A percentile compares a stretch with the other conserved stretches of the same genome.
Evolutionary conservation across 2,888 invertebrate genomes (phyloP).

Genomic region (Eupithecia subfuscata): DNA sequence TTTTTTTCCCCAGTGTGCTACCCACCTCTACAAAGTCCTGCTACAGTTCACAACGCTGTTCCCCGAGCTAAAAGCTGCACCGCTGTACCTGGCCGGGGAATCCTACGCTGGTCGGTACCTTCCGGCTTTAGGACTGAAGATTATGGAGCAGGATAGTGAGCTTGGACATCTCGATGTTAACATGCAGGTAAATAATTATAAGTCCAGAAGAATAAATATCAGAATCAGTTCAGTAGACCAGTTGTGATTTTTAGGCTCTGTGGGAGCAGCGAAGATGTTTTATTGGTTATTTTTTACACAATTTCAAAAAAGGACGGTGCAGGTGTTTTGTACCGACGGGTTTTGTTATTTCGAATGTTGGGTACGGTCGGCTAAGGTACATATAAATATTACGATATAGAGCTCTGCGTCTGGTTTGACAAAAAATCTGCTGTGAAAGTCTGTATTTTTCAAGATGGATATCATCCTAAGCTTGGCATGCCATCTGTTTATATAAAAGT

Average conservation of each 20-base stretch:
- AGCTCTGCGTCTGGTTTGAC: not conserved
- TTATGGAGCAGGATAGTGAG: constrained; percentile 53
- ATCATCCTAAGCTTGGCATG: not conserved
- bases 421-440: not conserved
- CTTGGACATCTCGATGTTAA: constrained; percentile 59
- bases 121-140: constrained; percentile 78
- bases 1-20: constrained; percentile 60
- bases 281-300: too few species aligned
- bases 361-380: not conserved
- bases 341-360: not conserved
- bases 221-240: not conserved
- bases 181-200: constrained; percentile 67
- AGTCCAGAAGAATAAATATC: not conserved
- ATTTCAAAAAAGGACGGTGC: too few species aligned
- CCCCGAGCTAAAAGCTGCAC: constrained; percentile 78
- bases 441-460: not conserved
- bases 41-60: constrained; percentile 85
- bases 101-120: constrained; percentile 84
- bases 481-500: too few species aligned
- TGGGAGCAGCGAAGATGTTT: too few species aligned
- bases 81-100: constrained; percentile 86
- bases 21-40: constrained; percentile 79
- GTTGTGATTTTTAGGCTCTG: not conserved
- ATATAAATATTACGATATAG: not conserved
- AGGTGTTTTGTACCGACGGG: too few species aligned